Percentiles rank a stretch among this genome's conserved stretches.
Conservation (phyloP, 2,113 vertebrate species). For the Haliaeetus leucogaster region DNA sequence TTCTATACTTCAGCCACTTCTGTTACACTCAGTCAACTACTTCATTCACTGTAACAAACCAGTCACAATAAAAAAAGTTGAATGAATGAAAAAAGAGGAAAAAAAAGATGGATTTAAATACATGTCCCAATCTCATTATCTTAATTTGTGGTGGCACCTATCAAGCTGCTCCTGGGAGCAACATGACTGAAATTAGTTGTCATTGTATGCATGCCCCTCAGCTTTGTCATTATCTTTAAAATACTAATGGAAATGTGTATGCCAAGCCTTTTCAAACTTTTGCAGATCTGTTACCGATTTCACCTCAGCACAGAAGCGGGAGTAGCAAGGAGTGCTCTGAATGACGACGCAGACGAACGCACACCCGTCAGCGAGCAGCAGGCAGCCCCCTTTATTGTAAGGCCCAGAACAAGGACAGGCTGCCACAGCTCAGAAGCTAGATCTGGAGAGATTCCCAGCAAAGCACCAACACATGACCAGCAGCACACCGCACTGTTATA, state of each 20-base stretch:
- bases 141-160: not conserved
- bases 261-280: not conserved
- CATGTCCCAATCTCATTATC: not conserved
- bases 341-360: fast-evolving
- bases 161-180: not conserved
- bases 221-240: not conserved
- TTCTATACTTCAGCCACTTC: not conserved
- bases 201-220: not conserved
- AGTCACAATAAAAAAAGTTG: not conserved
- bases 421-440: not conserved
- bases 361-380: not conserved
- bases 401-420: not conserved
- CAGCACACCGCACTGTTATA: not conserved
- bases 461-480: not conserved
- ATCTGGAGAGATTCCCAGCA: not conserved
- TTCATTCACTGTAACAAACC: not conserved
- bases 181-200: not conserved
- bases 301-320: not conserved
- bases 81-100: not conserved
- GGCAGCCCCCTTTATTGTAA: not conserved
- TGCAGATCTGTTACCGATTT: not conserved
- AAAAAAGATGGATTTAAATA: not conserved
- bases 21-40: not conserved
- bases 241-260: not conserved
- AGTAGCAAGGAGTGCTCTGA: not conserved